Conservation (phyloP, 2,888 invertebrate species). For the Yponomeuta plumbellus region DNA sequence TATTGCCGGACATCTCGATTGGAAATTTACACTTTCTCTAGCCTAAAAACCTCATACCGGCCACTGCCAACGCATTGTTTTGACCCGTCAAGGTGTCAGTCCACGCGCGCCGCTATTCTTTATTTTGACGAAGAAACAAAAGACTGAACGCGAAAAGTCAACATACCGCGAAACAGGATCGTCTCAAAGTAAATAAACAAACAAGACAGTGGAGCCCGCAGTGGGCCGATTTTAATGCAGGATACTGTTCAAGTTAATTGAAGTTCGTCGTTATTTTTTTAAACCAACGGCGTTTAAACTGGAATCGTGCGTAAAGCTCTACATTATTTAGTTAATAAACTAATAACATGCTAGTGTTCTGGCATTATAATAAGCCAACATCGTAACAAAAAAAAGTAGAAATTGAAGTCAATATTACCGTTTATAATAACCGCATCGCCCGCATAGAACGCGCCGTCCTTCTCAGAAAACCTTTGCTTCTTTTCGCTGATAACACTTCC, state of each 20-base stretch:
- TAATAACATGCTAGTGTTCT: too few species aligned
- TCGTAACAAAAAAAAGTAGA: not conserved
- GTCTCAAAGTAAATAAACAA: slow-evolving; percentile 22
- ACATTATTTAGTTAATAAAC: too few species aligned
- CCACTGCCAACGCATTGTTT: slow-evolving; percentile 49
- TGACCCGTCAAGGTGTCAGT: slow-evolving; percentile 23
- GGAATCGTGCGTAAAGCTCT: too few species aligned
- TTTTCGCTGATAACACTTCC: slow-evolving; percentile 46
- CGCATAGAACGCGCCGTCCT: slow-evolving; percentile 59
- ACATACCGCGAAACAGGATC: slow-evolving; percentile 10
- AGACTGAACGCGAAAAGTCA: not conserved
- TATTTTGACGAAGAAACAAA: slow-evolving; percentile 8
- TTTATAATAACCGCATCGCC: slow-evolving; percentile 69
- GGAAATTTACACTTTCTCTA: slow-evolving; percentile 72
- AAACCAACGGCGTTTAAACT: too few species aligned
- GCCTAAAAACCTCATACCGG: slow-evolving; percentile 70
- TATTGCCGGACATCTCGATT: slow-evolving; percentile 49
- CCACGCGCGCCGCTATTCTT: slow-evolving; percentile 20
- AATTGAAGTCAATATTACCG: slow-evolving; percentile 46
- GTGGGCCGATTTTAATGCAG: not conserved
- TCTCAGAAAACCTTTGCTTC: slow-evolving; percentile 50
- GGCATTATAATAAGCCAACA: too few species aligned
- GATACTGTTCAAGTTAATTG: too few species aligned
- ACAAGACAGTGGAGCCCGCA: not conserved
- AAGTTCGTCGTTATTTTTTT: too few species aligned